phyloP scores from a whole-genome alignment of 2,113 vertebrate species.

The Malurus elegans region DNA sequence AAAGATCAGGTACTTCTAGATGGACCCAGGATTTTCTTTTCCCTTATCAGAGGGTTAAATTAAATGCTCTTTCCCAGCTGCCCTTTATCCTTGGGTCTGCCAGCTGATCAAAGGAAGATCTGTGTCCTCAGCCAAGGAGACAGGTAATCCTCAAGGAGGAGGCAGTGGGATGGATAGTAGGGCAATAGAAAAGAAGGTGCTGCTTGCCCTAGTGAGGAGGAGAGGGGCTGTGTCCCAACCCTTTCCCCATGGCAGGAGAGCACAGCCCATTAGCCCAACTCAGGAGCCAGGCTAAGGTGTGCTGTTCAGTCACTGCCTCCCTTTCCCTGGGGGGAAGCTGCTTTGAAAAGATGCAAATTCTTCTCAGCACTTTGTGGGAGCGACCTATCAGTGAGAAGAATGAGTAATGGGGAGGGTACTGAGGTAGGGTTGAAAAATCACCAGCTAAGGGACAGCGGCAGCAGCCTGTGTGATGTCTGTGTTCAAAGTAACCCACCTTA shows the following conservation, averaged over 20 bases:
- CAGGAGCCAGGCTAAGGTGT: background rate
- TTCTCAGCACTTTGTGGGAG: background rate
- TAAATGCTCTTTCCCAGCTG: conserved; percentile 48
- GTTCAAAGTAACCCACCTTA: background rate
- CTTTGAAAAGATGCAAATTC: background rate
- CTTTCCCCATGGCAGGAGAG: background rate
- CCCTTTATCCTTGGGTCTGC: background rate
- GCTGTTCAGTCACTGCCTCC: background rate
- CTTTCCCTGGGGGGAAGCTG: background rate
- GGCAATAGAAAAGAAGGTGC: background rate
- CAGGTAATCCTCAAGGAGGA: background rate
- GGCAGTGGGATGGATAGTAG: background rate
- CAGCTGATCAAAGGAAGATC: conserved; percentile 52
- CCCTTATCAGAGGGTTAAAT: conserved; percentile 70
- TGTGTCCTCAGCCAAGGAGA: conserved; percentile 10
- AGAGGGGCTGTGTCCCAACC: background rate
- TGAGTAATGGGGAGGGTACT: background rate
- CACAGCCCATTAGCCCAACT: background rate
- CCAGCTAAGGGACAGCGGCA: background rate
- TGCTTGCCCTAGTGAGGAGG: background rate
- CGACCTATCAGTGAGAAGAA: accelerated
- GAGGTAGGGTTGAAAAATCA: accelerated
- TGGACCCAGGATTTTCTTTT: conserved; percentile 44
- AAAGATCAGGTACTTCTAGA: conserved; percentile 48
- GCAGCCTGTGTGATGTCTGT: background rate